These are phyloP conservation scores for Stenotaenia linearis DNA, from an alignment of 2,888 invertebrate species.

Conservation along the genomic window DNA sequence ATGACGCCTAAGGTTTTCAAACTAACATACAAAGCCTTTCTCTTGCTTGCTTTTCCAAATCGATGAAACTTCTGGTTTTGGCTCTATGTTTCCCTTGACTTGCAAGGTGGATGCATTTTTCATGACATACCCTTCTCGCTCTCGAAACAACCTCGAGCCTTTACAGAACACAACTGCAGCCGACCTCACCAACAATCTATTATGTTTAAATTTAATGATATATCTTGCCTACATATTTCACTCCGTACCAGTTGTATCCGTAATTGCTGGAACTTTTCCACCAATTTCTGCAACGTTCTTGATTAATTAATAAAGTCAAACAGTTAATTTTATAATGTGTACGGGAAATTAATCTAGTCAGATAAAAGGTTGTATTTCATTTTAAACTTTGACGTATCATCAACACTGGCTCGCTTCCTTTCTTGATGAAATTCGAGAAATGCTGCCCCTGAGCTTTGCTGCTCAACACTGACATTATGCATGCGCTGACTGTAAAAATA, in stretches of 20 bases:
- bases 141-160: neutral
- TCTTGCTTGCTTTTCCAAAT: neutral
- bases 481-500: neutral
- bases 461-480: neutral
- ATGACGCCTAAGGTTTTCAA: neutral
- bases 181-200: neutral
- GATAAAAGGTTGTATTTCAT: neutral
- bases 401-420: neutral
- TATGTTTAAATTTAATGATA: neutral
- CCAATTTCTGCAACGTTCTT: neutral
- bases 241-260: neutral
- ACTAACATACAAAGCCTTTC: constrained; percentile 8
- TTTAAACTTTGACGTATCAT: neutral
- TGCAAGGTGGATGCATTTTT: constrained; percentile 16
- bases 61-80: constrained; percentile 20
- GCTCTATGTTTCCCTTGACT: constrained; percentile 1
- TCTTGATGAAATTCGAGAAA: neutral
- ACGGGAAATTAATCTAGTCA: neutral
- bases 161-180: neutral
- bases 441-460: neutral
- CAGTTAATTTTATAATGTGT: no score
- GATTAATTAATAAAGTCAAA: neutral
- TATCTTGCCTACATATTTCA: neutral
- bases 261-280: neutral
- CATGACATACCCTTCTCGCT: neutral